Base-by-base conservation (phyloP, 2,797 vertebrate genomes). In the Myripristis murdjan region DNA sequence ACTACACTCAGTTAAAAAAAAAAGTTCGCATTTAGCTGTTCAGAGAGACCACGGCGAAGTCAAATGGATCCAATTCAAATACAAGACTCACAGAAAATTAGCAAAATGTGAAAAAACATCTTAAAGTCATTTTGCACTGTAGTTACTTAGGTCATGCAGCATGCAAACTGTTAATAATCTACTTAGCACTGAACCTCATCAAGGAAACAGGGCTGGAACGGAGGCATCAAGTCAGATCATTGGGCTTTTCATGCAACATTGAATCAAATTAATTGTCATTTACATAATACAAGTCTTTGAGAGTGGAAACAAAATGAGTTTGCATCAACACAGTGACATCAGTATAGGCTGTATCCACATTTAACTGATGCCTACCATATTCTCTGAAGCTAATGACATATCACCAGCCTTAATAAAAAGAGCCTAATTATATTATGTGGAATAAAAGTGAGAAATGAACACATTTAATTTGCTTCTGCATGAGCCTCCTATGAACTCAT, bases 401-500 rank as follows among this genome's bases (percentile, higher is more conserved):
- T 84, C 72, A 72, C 35, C 56, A 52, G 46, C 74, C 71, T 64
- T 75, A 68, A 85, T 81, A 64, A 80, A 55, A 71, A 55, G 56
- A 64, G 56, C 39, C 76, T 86, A 77, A 90, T 80, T 67, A 57
- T 64, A 85, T 87, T 67, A 79, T 56, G 49, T 58, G 53, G 63
- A 80, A 73, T 41, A 54, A 49, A 78, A 72, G 73, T 39, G 51
- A 77, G 26, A 33, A 75, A 81, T 59, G 59, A 85, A 73, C 57
- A 52, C 33, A 64, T 87, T 87, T 81, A 73, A 86, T 87, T 83
- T 78, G 48, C 75, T 75, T 78, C 65, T 72, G 64, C 43, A 55
- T 79, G 70, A 33, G 39, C 77, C 73, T 77, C 71, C n/a, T 64
- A 78, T 70, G 67, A 91, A 89, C 75, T 85, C 75, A 86, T 85